Percentiles rank a stretch among this genome's conserved stretches.
Evolutionary conservation across 2,888 invertebrate genomes (phyloP).

Genomic region (Epinotia ramella): DNA sequence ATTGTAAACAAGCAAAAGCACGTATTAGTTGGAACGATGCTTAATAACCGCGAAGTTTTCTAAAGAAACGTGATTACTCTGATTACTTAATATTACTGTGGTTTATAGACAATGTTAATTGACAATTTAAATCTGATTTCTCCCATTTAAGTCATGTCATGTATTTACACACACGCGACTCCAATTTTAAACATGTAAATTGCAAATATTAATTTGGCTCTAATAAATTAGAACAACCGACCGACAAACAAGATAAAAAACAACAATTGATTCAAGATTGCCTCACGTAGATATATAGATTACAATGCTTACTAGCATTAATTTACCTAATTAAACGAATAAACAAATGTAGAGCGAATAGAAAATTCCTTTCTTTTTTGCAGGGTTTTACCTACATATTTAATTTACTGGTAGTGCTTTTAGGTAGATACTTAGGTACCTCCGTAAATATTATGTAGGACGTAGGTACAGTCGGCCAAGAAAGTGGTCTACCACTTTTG

Average conservation of each 20-base stretch:
- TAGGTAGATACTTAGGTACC: neutral
- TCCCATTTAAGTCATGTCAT: constrained; percentile 18
- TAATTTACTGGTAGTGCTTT: no score
- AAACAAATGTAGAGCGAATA: no score
- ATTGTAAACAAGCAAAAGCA: constrained; percentile 47
- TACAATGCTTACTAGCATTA: no score
- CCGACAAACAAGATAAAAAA: neutral
- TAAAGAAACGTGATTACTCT: constrained; percentile 35
- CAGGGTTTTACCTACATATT: no score
- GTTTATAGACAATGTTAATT: constrained; percentile 20
- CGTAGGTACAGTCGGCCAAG: no score
- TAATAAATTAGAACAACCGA: neutral
- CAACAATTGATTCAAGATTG: neutral
- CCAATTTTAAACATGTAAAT: neutral
- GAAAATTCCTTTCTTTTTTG: no score
- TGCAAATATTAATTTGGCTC: neutral
- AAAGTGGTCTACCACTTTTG: no score
- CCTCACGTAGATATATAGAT: neutral
- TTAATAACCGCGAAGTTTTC: constrained; percentile 33
- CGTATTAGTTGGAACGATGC: constrained; percentile 30
- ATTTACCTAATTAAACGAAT: no score
- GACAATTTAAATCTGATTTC: constrained; percentile 18
- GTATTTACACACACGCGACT: constrained; percentile 9
- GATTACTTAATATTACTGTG: constrained; percentile 20
- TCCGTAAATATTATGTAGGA: neutral